phyloP scores from a whole-genome alignment of 2,113 vertebrate species.

The Deroptyus accipitrinus region DNA sequence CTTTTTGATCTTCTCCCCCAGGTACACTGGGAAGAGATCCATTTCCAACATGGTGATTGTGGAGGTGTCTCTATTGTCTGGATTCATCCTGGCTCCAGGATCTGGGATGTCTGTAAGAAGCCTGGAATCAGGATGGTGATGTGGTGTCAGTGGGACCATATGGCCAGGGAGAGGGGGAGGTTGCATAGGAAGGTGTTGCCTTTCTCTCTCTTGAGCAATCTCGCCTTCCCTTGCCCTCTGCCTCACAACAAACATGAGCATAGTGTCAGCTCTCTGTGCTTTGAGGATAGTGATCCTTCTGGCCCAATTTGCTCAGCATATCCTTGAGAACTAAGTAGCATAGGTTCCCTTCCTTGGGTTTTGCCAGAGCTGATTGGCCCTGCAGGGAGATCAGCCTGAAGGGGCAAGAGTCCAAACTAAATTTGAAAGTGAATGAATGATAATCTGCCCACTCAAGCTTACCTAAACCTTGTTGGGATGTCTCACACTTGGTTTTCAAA shows the following conservation, averaged over 20 bases:
- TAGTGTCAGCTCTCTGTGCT: neutral
- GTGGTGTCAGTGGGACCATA: neutral
- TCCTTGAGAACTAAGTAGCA: neutral
- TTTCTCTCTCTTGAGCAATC: neutral
- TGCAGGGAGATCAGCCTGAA: neutral
- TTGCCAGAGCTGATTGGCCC: neutral
- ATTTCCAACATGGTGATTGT: conserved; percentile 69
- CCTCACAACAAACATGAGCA: neutral
- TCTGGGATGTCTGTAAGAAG: conserved; percentile 51
- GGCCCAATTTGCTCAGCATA: neutral
- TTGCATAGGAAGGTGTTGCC: neutral
- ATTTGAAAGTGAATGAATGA: neutral
- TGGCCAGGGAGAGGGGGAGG: neutral
- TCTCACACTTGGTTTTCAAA: neutral
- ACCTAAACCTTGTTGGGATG: neutral
- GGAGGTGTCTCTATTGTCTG: conserved; percentile 67
- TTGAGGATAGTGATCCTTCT: neutral
- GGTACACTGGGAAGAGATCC: conserved; percentile 63
- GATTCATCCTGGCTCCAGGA: conserved; percentile 42
- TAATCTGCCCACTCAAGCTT: neutral
- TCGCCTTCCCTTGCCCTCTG: neutral
- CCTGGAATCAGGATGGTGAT: neutral
- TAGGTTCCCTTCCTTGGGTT: neutral
- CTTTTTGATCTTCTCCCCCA: neutral
- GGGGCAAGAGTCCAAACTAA: neutral